A percentile compares a stretch with the other conserved stretches of the same genome.
Conservation (phyloP, 2,888 invertebrate species). For the Amaurobius ferox region DNA sequence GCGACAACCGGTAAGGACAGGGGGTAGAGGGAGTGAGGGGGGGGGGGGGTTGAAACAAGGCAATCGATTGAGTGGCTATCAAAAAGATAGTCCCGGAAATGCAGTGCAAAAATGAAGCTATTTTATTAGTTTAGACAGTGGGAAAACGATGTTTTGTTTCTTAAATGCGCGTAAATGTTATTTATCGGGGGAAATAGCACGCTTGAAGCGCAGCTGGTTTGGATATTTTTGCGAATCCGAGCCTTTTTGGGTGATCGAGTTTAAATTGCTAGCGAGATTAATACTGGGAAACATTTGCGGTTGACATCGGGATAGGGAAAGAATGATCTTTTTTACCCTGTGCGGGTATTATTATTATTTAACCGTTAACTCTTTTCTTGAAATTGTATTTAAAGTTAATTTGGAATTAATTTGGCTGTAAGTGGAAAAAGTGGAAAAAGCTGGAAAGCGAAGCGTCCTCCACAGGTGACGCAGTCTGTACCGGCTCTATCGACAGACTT, state of each 20-base stretch:
- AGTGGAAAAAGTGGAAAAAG: constrained; percentile 46
- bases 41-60: background rate
- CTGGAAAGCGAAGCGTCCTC: constrained; percentile 12
- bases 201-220: constrained; percentile 51
- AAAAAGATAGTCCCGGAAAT: constrained; percentile 56
- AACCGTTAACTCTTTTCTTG: constrained; percentile 71
- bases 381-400: constrained; percentile 72
- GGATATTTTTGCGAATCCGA: constrained; percentile 69
- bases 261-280: constrained; percentile 63
- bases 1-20: constrained; percentile 23
- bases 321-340: constrained; percentile 48
- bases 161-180: constrained; percentile 65
- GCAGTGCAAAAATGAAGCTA: constrained; percentile 55
- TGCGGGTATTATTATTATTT: constrained; percentile 36
- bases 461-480: constrained; percentile 36
- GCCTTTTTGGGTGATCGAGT: constrained; percentile 68
- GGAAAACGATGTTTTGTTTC: constrained; percentile 49
- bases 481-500: constrained; percentile 57
- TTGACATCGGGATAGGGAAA: constrained; percentile 59
- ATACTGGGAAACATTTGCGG: constrained; percentile 52
- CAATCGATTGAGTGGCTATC: constrained; percentile 61
- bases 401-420: constrained; percentile 68
- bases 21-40: constrained; percentile 10
- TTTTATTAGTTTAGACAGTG: constrained; percentile 65
- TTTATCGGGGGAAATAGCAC: constrained; percentile 51